A percentile compares a stretch with the other conserved stretches of the same genome.
phyloP scores from a whole-genome alignment of 1,140 invertebrate species.

The Mercenaria mercenaria region DNA sequence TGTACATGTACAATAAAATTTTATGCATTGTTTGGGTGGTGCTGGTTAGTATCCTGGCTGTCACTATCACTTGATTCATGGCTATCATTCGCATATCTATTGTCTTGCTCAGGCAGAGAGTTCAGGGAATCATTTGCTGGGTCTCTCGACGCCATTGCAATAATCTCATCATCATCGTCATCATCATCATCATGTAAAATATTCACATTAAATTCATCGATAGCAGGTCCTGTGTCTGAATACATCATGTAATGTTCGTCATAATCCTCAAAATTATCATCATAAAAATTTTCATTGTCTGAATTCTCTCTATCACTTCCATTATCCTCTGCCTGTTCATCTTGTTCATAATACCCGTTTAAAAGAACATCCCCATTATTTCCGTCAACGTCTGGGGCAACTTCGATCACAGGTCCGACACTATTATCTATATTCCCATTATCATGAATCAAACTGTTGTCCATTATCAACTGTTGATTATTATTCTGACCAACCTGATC shows the following conservation, averaged over 20 bases:
- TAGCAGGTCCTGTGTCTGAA: constrained; percentile 73
- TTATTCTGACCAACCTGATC: constrained; percentile 71
- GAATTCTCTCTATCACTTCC: constrained; percentile 77
- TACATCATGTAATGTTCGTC: constrained; percentile 82
- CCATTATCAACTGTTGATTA: constrained; percentile 67
- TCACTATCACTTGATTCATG: constrained; percentile 72
- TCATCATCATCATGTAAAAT: constrained; percentile 73
- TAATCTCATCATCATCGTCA: constrained; percentile 78
- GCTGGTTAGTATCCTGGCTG: not conserved
- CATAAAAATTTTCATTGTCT: constrained; percentile 83
- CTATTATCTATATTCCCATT: constrained; percentile 17
- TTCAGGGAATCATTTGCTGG: constrained; percentile 52
- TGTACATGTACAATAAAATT: not conserved
- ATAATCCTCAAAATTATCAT: constrained; percentile 83
- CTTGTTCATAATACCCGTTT: constrained; percentile 77
- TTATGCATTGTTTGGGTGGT: not conserved
- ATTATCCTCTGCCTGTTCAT: constrained; percentile 66
- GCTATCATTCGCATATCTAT: constrained; percentile 65
- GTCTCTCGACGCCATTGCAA: constrained; percentile 69
- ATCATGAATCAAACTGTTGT: constrained; percentile 67
- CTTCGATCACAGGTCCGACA: constrained; percentile 29
- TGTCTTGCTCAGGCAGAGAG: constrained; percentile 52
- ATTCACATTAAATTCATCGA: constrained; percentile 79
- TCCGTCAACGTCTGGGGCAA: constrained; percentile 38
- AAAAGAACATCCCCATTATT: constrained; percentile 69